Percentiles rank a stretch among this genome's conserved stretches.
Conservation (phyloP, 64 coral and sea anemone genomes). For the Actinia equina region DNA sequence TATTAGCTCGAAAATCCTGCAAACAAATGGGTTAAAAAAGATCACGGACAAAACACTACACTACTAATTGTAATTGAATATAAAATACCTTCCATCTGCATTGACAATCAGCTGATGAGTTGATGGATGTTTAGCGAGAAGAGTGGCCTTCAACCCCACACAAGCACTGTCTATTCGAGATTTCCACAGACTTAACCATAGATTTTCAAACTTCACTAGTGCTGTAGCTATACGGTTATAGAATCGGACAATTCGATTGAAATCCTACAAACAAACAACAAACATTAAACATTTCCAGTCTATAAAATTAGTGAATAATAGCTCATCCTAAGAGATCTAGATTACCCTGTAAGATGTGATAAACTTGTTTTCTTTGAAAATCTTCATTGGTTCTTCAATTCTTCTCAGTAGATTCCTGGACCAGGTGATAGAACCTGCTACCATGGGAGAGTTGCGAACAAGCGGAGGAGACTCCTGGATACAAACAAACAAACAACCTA, state of each 20-base stretch:
- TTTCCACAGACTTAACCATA: constrained; percentile 82
- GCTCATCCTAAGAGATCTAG: neutral
- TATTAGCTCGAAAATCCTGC: constrained; percentile 88
- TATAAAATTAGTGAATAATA: too few species aligned
- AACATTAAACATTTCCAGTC: too few species aligned
- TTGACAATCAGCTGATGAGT: constrained; percentile 88
- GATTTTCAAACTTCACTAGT: constrained; percentile 83
- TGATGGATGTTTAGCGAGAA: constrained; percentile 62
- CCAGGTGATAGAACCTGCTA: constrained; percentile 95
- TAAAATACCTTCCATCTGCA: constrained; percentile 84
- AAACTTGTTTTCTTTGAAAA: constrained; percentile 99
- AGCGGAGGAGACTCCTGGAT: constrained; percentile 86
- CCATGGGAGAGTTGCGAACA: constrained; percentile 90
- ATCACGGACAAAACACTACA: neutral
- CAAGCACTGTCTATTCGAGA: constrained; percentile 69
- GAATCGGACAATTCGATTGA: constrained; percentile 73
- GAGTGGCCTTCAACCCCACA: constrained; percentile 51
- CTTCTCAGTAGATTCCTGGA: constrained; percentile 80
- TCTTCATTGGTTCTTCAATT: constrained; percentile 99
- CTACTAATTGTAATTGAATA: too few species aligned
- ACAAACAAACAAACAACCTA: neutral
- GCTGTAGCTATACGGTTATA: constrained; percentile 87
- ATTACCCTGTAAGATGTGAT: constrained; percentile 79
- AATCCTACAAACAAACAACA: constrained; percentile 40
- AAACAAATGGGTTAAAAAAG: neutral